Evolutionary conservation across 2,888 invertebrate genomes (phyloP).

Genomic region (Steinernema carpocapsae): DNA sequence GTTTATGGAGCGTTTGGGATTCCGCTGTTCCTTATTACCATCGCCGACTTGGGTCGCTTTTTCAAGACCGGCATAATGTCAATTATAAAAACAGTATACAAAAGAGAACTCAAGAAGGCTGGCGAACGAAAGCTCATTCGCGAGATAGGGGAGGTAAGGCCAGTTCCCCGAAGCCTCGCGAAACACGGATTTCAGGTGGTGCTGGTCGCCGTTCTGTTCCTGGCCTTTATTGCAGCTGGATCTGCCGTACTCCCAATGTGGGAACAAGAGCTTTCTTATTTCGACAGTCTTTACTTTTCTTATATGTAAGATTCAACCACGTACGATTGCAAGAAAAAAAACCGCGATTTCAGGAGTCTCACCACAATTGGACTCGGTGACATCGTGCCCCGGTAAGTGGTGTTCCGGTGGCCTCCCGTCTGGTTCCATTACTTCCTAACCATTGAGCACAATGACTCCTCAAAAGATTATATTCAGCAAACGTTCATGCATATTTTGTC

Average conservation of each 20-base stretch:
- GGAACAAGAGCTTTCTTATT: constrained; percentile 65
- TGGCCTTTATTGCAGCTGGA: constrained; percentile 63
- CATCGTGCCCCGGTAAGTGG: constrained; percentile 57
- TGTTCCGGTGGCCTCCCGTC: not conserved
- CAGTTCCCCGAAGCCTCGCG: not conserved
- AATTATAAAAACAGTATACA: constrained; percentile 55
- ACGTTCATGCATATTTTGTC: not conserved
- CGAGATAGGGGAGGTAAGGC: constrained; percentile 60
- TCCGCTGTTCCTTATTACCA: constrained; percentile 65
- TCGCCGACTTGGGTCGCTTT: constrained; percentile 64
- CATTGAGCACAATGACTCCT: not conserved
- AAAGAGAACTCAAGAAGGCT: constrained; percentile 62
- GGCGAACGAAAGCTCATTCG: constrained; percentile 60
- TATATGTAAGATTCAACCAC: constrained; percentile 57
- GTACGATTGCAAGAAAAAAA: not conserved
- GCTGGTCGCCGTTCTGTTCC: constrained; percentile 59
- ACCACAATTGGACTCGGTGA: constrained; percentile 66
- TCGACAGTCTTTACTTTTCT: constrained; percentile 66
- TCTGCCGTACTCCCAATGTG: constrained; percentile 65
- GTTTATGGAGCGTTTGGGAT: constrained; percentile 66
- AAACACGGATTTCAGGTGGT: constrained; percentile 52
- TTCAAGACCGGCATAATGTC: constrained; percentile 61
- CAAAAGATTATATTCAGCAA: not conserved
- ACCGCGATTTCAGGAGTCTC: constrained; percentile 51
- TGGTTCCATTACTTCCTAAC: not conserved